Percentiles rank a stretch among this genome's conserved stretches.
phyloP scores from a whole-genome alignment of 2,888 invertebrate species.

The Hipparchia sbordonii region DNA sequence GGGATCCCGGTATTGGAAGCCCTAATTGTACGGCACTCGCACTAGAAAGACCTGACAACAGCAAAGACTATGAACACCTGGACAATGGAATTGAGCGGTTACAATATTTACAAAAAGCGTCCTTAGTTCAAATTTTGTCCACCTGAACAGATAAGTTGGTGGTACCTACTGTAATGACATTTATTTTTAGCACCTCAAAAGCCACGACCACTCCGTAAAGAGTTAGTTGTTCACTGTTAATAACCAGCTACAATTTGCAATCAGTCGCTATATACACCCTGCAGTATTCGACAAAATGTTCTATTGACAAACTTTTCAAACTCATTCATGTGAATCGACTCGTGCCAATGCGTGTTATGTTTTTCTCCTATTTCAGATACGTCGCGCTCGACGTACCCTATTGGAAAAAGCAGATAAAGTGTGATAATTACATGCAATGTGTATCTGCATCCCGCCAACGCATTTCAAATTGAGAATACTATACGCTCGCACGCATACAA shows the following conservation, averaged over 20 bases:
- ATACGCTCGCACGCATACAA: constrained; percentile 53
- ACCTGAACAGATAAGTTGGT: too few species aligned
- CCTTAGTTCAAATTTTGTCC: too few species aligned
- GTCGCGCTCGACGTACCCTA: constrained; percentile 74
- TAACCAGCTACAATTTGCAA: not conserved
- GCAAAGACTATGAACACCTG: too few species aligned
- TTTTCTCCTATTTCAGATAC: constrained; percentile 68
- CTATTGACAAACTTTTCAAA: constrained; percentile 73
- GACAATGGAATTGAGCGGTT: too few species aligned
- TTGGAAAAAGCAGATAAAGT: constrained; percentile 80
- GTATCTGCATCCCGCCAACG: constrained; percentile 58
- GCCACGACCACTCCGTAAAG: too few species aligned
- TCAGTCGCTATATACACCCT: not conserved
- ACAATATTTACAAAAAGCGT: too few species aligned
- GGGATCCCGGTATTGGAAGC: too few species aligned
- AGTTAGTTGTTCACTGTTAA: too few species aligned
- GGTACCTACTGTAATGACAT: too few species aligned
- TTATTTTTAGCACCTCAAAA: too few species aligned
- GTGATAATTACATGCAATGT: constrained; percentile 76
- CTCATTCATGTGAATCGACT: constrained; percentile 65
- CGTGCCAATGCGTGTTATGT: constrained; percentile 63
- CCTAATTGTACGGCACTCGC: too few species aligned
- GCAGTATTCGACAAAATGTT: constrained; percentile 4
- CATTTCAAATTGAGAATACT: constrained; percentile 60
- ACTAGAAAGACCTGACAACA: too few species aligned